Evolutionary conservation across 2,797 vertebrate species (phyloP).

Genomic region (Pangasius krempfi): DNA sequence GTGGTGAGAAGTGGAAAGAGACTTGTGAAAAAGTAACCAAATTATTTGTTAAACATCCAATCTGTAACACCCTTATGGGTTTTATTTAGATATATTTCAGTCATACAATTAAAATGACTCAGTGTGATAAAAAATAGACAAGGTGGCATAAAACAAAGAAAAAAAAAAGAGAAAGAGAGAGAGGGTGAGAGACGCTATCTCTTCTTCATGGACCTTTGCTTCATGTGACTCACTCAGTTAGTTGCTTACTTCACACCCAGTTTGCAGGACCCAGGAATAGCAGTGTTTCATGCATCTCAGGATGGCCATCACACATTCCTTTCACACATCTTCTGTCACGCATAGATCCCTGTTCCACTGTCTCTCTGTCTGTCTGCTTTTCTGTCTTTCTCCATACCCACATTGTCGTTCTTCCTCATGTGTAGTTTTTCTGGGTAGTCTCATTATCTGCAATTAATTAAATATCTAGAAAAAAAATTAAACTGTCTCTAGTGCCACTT

Average conservation of each 20-base stretch:
- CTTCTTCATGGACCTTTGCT: constrained; percentile 24
- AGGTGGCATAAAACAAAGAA: constrained; percentile 23
- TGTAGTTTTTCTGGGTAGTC: not conserved
- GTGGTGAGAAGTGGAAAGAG: not conserved
- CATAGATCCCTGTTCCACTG: constrained; percentile 21
- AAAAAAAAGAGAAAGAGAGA: not conserved
- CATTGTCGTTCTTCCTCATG: constrained; percentile 11
- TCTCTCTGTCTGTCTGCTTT: constrained; percentile 35
- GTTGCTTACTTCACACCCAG: constrained; percentile 55
- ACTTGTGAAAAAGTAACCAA: not conserved
- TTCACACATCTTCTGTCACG: constrained; percentile 43
- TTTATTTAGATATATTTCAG: constrained; percentile 29
- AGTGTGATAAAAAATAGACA: constrained; percentile 14
- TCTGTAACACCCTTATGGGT: not conserved
- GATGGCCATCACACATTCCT: constrained; percentile 50
- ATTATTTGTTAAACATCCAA: not conserved
- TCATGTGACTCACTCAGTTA: constrained; percentile 50
- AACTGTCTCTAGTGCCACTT: not conserved
- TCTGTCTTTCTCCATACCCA: not conserved
- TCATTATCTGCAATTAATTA: not conserved
- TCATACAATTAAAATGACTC: constrained; percentile 5
- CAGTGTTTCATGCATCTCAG: constrained; percentile 50
- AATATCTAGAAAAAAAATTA: not conserved
- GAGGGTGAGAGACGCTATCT: not conserved
- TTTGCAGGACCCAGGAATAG: constrained; percentile 51